Percentiles rank a stretch among this genome's conserved stretches.
These are phyloP conservation scores for Indicator indicator DNA, from an alignment of 2,113 vertebrate genomes.

Conservation along the genomic window DNA sequence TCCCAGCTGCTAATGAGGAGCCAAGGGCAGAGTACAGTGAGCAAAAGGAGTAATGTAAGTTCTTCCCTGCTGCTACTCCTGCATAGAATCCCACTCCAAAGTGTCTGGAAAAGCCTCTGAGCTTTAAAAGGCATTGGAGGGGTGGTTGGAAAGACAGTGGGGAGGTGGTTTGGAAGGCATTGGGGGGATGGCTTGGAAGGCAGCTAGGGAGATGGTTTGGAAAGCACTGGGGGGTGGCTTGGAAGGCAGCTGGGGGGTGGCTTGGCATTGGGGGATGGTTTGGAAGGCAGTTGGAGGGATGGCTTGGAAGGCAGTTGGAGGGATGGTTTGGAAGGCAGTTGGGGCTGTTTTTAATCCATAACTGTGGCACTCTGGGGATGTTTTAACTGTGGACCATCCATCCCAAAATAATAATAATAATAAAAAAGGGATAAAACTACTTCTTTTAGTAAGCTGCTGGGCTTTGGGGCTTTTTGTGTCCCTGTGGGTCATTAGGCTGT, in stretches of 20 bases:
- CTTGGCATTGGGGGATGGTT: too few relatives aligned
- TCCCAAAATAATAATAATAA: background rate
- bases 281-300: too few relatives aligned
- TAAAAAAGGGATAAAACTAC: background rate
- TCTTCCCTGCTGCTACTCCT: background rate
- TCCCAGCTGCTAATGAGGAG: slow-evolving; percentile 68
- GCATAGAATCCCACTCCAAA: background rate
- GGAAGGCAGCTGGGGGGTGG: too few relatives aligned
- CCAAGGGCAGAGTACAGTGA: background rate
- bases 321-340: too few relatives aligned
- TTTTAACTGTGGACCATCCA: background rate
- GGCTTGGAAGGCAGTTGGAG: too few relatives aligned
- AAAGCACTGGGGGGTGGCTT: too few relatives aligned
- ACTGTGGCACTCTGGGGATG: background rate
- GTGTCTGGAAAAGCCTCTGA: background rate
- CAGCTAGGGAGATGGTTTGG: too few relatives aligned
- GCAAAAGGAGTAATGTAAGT: background rate
- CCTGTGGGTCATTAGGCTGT: background rate
- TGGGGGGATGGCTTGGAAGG: too few relatives aligned
- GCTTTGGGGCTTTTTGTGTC: background rate
- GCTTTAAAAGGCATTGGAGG: background rate
- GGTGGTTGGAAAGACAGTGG: too few relatives aligned
- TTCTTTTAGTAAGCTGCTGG: background rate
- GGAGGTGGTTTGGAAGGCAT: too few relatives aligned
- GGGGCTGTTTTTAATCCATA: background rate